Conservation (phyloP, 53 echinoderm and acorn worm species). For the Patiria pectinifera region DNA sequence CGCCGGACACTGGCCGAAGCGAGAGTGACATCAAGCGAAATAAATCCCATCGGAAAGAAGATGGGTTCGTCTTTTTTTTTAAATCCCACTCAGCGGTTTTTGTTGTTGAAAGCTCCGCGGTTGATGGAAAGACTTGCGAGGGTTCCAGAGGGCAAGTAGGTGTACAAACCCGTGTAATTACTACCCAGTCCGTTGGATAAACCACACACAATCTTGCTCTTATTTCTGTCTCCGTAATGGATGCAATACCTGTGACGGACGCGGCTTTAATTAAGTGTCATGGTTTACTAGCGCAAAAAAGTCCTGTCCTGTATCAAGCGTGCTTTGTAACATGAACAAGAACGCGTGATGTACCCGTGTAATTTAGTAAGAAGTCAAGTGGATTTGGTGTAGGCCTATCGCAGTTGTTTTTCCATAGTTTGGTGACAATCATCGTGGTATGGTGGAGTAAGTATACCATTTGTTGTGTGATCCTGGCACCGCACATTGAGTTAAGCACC, state of each 20-base stretch:
- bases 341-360: neutral
- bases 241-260: neutral
- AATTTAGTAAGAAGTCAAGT: neutral
- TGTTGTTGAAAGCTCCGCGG: neutral
- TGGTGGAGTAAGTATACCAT: neutral
- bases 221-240: constrained; percentile 4
- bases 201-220: neutral
- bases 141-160: constrained; percentile 2
- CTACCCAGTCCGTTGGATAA: neutral
- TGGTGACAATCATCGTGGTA: neutral
- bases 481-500: too few relatives aligned
- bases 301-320: neutral
- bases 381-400: neutral
- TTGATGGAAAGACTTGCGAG: neutral
- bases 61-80: neutral
- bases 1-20: neutral
- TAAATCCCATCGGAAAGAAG: neutral
- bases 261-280: constrained; percentile 11
- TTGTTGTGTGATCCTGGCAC: too few relatives aligned
- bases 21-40: neutral
- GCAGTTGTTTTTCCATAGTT: neutral
- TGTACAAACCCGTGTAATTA: neutral
- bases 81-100: neutral
- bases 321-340: neutral
- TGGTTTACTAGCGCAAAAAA: neutral